Evolutionary conservation across 1,140 invertebrate genomes (phyloP), one percentile per base, ranked within the genome.

Genomic region (Metopolophium dirhodum): DNA sequence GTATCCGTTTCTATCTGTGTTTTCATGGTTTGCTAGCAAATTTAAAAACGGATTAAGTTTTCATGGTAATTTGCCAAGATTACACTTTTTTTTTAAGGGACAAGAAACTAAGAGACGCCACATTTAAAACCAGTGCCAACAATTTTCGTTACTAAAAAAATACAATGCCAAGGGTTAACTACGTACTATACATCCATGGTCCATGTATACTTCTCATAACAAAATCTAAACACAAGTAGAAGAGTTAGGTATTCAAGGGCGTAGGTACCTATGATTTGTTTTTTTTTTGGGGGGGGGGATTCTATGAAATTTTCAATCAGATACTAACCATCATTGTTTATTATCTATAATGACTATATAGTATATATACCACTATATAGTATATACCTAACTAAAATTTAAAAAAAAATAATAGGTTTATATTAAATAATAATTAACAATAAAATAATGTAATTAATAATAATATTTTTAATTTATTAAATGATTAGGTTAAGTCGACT

Each of bases 51-150:
- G 90, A 37, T 57, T 35, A 23, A 18, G 30, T 51, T 83, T 83
- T 57, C 14, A 49, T 83, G 61, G 49, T 86, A 26, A 54, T 54
- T 86, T 93, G 91, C 91, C 91, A 93, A 93, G 51, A 41, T 54
- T 30, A 45, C 0, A 57, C 23, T 57, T 93, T 93, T 92, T 92
- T 88, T 92, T 37, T 85, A 57, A 93, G 37, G 2, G 82, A 22
- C 37, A 30, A 93, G 49, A 54, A 83, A 93, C 91, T 37, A 26
- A 93, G 49, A 83, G 54, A 86, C 91, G 77, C 11, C 9, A 54
- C n/a, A 54, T 83, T 91, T 85, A 93, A 45, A 86, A 54, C 82
- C 9, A 37, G 47, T 93, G 82, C 91, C 91, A 93, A 93, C 68
- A 93, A 85, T 93, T 85, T 35, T 85, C 26, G 35, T 57, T 57